Evolutionary conservation across 2,797 vertebrate genomes (phyloP).

Genomic region (Adrianichthys oophorus): DNA sequence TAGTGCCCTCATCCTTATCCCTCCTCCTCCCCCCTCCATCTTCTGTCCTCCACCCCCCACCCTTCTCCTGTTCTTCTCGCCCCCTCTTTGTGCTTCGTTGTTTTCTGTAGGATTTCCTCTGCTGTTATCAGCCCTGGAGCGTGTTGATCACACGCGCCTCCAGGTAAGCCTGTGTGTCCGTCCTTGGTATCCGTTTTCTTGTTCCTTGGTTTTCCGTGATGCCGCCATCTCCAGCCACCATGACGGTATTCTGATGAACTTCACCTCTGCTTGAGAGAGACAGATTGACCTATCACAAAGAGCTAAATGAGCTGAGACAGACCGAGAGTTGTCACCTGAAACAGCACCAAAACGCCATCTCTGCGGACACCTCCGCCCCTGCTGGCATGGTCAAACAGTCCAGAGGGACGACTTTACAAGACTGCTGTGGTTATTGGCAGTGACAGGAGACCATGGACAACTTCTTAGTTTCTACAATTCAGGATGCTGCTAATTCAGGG

Average conservation of each 20-base stretch:
- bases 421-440: constrained; percentile 65
- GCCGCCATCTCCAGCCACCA: constrained; percentile 33
- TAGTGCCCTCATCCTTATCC: constrained; percentile 56
- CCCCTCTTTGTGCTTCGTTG: constrained; percentile 41
- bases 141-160: constrained; percentile 22
- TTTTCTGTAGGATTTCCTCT: constrained; percentile 44
- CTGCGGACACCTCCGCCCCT: constrained; percentile 39
- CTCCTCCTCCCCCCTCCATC: constrained; percentile 31
- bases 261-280: constrained; percentile 42
- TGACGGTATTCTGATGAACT: constrained; percentile 49
- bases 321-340: constrained; percentile 49
- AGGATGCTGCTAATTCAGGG: constrained; percentile 50
- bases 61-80: constrained; percentile 30
- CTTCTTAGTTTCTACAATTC: constrained; percentile 58
- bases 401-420: constrained; percentile 58
- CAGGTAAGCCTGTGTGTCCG: constrained; percentile 26
- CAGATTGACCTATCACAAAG: constrained; percentile 28
- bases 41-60: constrained; percentile 28
- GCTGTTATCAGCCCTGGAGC: constrained; percentile 66
- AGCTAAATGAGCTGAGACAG: constrained; percentile 65
- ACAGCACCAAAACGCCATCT: constrained; percentile 25
- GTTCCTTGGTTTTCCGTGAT: constrained; percentile 31
- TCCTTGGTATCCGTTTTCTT: constrained; percentile 43
- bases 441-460: constrained; percentile 68
- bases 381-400: constrained; percentile 60